Evolutionary conservation across 1,140 invertebrate genomes (phyloP).

Genomic region (Cyphomyrmex costatus): DNA sequence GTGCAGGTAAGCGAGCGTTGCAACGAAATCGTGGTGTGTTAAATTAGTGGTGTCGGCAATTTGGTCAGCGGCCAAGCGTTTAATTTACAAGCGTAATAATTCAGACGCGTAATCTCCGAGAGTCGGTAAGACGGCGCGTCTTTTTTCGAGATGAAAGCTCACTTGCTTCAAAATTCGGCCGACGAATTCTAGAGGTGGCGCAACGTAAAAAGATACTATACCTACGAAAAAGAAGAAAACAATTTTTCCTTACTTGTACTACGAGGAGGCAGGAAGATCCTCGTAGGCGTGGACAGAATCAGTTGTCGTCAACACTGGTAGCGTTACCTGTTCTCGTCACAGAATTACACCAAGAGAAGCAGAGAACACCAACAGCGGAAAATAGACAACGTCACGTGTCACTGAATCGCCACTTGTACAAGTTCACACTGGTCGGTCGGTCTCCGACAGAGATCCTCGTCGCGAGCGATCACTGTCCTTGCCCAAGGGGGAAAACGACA

Average conservation of each 20-base stretch:
- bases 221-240: neutral
- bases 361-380: conserved; percentile 17
- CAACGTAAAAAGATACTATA: neutral
- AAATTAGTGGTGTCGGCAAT: conserved; percentile 65
- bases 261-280: neutral
- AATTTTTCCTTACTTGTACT: conserved; percentile 34
- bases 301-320: conserved; percentile 3
- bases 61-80: conserved; percentile 66
- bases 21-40: conserved; percentile 60
- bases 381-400: conserved; percentile 53
- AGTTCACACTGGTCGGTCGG: conserved; percentile 19
- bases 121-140: conserved; percentile 32
- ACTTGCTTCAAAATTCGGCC: neutral
- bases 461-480: conserved; percentile 15
- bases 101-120: conserved; percentile 33
- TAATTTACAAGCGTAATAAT: conserved; percentile 70
- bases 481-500: conserved; percentile 1
- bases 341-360: conserved; percentile 42
- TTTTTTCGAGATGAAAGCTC: conserved; percentile 12
- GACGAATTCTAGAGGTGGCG: too few species aligned
- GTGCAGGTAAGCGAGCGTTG: conserved; percentile 10
- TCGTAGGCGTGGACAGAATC: neutral
- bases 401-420: conserved; percentile 52
- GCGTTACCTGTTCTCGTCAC: conserved; percentile 20
- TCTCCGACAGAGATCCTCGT: neutral